Conservation (phyloP, 35 echinoderm and acorn worm species). For the Lytechinus variegatus region DNA sequence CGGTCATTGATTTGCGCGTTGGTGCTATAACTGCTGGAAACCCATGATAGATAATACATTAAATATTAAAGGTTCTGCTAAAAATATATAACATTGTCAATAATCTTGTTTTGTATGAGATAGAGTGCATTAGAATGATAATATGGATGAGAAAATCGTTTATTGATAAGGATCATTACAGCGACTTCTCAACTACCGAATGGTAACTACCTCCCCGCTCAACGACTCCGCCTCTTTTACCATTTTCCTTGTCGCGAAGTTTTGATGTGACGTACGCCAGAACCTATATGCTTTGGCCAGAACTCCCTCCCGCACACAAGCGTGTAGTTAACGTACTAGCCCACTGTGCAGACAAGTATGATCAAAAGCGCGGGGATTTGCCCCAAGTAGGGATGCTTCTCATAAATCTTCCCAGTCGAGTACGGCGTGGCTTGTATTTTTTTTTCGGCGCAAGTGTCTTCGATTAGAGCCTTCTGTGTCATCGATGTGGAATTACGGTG, state of each 20-base stretch:
- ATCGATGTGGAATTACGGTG: constrained; percentile 17
- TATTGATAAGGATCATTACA: neutral
- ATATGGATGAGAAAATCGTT: neutral
- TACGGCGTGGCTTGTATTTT: neutral
- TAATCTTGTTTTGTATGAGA: neutral
- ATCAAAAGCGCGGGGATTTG: neutral
- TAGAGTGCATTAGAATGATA: neutral
- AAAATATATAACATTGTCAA: neutral
- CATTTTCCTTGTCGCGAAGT: neutral
- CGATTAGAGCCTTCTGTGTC: constrained; percentile 17
- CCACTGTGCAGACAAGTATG: neutral
- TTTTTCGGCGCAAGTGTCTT: neutral
- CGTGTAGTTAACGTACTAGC: neutral
- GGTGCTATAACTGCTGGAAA: neutral
- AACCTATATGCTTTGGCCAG: no score
- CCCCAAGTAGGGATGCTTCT: neutral
- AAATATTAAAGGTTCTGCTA: no score
- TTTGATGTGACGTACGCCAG: neutral
- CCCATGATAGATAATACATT: no score
- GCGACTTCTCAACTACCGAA: neutral
- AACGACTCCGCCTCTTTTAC: neutral
- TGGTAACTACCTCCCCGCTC: neutral
- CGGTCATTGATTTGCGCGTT: neutral
- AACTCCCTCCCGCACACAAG: neutral
- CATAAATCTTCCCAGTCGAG: constrained; percentile 1